These are phyloP conservation scores for Prionailurus bengalensis DNA, from an alignment of 2,113 vertebrate species.

Conservation along the genomic window DNA sequence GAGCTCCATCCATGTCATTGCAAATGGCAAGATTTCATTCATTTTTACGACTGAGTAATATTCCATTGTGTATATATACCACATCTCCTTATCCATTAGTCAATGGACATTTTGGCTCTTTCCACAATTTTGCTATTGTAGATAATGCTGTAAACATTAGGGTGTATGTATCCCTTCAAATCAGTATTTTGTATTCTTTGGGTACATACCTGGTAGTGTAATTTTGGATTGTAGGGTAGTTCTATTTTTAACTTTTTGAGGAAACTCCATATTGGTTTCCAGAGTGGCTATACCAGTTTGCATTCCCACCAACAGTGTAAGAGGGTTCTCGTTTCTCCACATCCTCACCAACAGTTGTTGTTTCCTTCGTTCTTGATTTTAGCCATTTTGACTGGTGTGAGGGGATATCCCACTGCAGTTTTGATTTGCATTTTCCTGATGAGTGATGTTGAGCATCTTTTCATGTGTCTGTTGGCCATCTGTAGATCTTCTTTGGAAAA, in stretches of 20 bases:
- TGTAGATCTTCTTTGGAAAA: neutral
- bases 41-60: neutral
- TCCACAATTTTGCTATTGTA: neutral
- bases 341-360: neutral
- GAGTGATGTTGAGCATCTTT: neutral
- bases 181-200: neutral
- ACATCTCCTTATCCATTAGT: neutral
- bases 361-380: neutral
- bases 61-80: neutral
- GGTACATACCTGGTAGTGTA: neutral
- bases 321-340: neutral
- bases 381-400: neutral
- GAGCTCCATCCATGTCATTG: neutral
- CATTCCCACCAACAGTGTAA: neutral
- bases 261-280: neutral
- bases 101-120: neutral
- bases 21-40: neutral
- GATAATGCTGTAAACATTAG: neutral
- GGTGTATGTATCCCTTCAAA: neutral
- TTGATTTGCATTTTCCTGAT: neutral
- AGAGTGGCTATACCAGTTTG: neutral
- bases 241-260: neutral
- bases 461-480: neutral
- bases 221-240: neutral
- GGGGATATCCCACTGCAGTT: neutral